phyloP scores from a whole-genome alignment of 2,797 vertebrate species.

The Cirrhinus molitorella region DNA sequence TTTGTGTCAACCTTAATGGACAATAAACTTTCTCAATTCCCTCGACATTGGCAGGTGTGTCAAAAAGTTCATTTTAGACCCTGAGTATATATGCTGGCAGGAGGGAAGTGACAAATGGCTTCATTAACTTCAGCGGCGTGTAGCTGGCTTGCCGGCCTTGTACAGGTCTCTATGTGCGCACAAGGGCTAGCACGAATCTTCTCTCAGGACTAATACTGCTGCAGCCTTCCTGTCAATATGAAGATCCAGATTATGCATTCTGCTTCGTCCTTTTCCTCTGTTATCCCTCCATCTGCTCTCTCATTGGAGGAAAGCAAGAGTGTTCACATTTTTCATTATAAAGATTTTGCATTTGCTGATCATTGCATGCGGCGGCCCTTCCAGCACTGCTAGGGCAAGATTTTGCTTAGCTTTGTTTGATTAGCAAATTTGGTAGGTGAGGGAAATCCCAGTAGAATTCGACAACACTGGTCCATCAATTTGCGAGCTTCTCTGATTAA shows the following conservation, averaged over 20 bases:
- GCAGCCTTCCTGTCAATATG: background rate
- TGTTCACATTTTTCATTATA: conserved; percentile 17
- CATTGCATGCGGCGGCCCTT: conserved; percentile 21
- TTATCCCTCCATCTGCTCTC: conserved; percentile 46
- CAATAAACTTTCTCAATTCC: conserved; percentile 10
- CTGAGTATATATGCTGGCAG: background rate
- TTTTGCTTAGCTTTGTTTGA: conserved; percentile 50
- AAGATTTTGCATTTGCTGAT: conserved; percentile 44
- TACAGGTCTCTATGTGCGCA: background rate
- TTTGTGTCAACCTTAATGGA: conserved; percentile 26
- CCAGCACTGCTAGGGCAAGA: conserved; percentile 19
- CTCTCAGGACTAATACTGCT: conserved; percentile 16
- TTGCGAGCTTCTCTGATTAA: background rate
- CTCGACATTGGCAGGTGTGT: background rate
- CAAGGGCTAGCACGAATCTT: conserved; percentile 12
- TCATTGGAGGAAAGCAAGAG: conserved; percentile 34
- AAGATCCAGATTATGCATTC: conserved; percentile 12
- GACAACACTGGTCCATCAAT: background rate
- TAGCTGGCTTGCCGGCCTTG: background rate
- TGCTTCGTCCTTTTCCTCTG: background rate
- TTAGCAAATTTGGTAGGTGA: conserved; percentile 49
- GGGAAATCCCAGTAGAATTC: conserved; percentile 36
- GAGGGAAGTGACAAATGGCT: conserved; percentile 1
- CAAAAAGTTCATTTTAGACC: background rate
- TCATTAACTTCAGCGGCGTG: conserved; percentile 2